These are phyloP conservation scores for Eulemur coronatus DNA, from an alignment of 2,797 vertebrate genomes.

Conservation along the genomic window DNA sequence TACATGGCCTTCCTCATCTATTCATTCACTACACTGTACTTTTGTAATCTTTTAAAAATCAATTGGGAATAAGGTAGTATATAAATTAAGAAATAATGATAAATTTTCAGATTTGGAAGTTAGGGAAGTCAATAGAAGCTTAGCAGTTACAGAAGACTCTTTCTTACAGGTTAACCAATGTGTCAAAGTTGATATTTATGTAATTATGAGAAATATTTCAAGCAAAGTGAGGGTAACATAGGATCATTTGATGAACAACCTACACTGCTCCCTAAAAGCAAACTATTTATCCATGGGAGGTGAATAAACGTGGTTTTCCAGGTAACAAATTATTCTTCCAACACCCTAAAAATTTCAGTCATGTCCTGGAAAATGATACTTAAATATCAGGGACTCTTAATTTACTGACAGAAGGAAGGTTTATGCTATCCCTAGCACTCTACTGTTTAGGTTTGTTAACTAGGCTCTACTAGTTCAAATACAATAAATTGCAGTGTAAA, in stretches of 20 bases:
- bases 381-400: neutral
- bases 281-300: neutral
- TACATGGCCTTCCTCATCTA: neutral
- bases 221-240: neutral
- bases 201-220: slow-evolving; percentile 4
- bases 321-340: slow-evolving; percentile 3
- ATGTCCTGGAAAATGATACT: neutral
- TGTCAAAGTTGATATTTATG: neutral
- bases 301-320: neutral
- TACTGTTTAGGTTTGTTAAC: neutral
- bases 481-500: neutral
- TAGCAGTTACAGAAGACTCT: neutral
- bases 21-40: neutral
- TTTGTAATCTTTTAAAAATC: neutral
- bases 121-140: neutral
- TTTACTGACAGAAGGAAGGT: neutral
- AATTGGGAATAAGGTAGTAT: neutral
- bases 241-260: neutral
- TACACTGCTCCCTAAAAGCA: neutral
- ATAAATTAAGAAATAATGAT: neutral
- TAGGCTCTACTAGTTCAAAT: neutral
- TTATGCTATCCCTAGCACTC: neutral
- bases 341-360: neutral
- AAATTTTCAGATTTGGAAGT: neutral
- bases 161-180: neutral